Evolutionary conservation across 1,140 invertebrate species (phyloP).

Genomic region (Drosophila carrolli): DNA sequence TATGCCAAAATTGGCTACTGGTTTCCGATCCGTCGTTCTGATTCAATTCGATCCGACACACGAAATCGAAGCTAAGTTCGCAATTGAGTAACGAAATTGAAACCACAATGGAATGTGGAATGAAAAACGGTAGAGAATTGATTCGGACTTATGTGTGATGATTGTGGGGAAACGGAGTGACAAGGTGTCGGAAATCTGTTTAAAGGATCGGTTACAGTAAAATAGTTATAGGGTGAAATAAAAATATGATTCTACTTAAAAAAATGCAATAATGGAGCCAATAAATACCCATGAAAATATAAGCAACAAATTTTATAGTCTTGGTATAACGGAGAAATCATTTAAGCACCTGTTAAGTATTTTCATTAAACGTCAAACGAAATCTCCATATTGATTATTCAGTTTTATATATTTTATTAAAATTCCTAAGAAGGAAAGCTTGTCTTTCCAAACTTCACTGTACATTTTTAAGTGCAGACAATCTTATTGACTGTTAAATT

Average conservation of each 20-base stretch:
- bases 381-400: too few relatives aligned
- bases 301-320: too few relatives aligned
- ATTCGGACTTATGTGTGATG: conserved; percentile 41
- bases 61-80: conserved; percentile 26
- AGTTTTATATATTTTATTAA: too few relatives aligned
- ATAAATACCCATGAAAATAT: too few relatives aligned
- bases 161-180: conserved; percentile 33
- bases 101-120: conserved; percentile 36
- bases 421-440: too few relatives aligned
- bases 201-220: conserved; percentile 31
- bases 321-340: too few relatives aligned
- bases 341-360: neutral
- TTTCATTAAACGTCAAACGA: too few relatives aligned
- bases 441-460: conserved; percentile 1
- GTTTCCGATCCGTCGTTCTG: conserved; percentile 32
- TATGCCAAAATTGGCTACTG: conserved; percentile 69
- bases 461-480: conserved; percentile 24
- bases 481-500: conserved; percentile 61
- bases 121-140: conserved; percentile 1
- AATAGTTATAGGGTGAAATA: neutral
- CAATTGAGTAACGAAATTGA: conserved; percentile 29
- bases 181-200: conserved; percentile 67
- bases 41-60: conserved; percentile 25
- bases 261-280: too few relatives aligned
- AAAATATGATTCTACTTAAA: too few relatives aligned